Evolutionary conservation across 2,888 invertebrate genomes (phyloP), one percentile per base, ranked within the genome.

Genomic region (Agrochola macilenta): DNA sequence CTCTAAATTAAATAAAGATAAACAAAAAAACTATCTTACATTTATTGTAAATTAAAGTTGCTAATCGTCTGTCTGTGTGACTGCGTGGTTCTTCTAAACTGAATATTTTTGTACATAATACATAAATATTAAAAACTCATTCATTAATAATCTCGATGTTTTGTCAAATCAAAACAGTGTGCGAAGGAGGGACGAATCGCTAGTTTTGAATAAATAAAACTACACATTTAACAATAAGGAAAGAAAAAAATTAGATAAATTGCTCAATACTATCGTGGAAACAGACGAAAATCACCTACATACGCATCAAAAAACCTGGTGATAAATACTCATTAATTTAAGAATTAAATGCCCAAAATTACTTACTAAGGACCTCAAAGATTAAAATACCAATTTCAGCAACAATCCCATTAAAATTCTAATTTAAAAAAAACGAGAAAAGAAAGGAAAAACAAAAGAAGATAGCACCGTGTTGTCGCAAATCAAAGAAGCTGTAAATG

Each of bases 401-500:
- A 43, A 65, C 17, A 80, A 54, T 58, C 80, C 57, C 64, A 81
- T 73, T 84, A 81, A 68, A 80, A 81, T 80, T 63, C 58, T 66
- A 70, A 84, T 82, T 78, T 63, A 23, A 84, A 66, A 58, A 81
- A 30, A 30, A 61, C 11, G 11, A 61, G 65, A 39, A 65, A 73
- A 70, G 52, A 30, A 70, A 54, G 12, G 4, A 5, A 68, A 81
- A 81, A 69, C 71, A 71, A 76, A 76, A 58, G 60, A 17, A 68
- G 69, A 73, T 75, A 85, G 63, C 52, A 30, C 20, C 35, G 39
- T 60, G 66, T 74, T 61, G 74, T 73, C 75, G 75, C 73, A 84
- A 84, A 71, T 87, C 78, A 87, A 74, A 74, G 61, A 72, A 58
- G 57, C 74, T 65, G 58, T 83, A 76, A 84, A 83, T 69, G 74